These are phyloP conservation scores for Malurus splendens DNA, from an alignment of 2,797 vertebrate genomes.

Conservation along the genomic window DNA sequence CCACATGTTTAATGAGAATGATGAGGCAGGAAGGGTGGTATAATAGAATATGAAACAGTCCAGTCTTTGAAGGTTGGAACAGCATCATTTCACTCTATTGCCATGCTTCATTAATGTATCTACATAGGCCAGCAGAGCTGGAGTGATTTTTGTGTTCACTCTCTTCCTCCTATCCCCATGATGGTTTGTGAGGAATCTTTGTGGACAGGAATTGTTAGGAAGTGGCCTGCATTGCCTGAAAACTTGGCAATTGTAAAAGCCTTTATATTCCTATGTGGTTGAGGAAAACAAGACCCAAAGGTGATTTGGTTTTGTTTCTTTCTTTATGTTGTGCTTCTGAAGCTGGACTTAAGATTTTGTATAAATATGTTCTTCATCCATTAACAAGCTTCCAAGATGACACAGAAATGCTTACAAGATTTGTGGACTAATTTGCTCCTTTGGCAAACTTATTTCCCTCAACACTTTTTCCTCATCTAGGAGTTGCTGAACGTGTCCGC, in stretches of 20 bases:
- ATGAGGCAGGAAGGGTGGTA: neutral
- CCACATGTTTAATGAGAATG: neutral
- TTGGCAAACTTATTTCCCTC: neutral
- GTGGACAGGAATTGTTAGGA: neutral
- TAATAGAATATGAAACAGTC: neutral
- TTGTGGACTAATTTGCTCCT: neutral
- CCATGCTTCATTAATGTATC: neutral
- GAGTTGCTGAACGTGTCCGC: neutral
- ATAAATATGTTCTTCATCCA: neutral
- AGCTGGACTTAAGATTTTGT: neutral
- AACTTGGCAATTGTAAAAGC: neutral
- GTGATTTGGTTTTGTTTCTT: neutral
- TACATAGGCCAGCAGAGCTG: neutral
- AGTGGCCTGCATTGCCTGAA: neutral
- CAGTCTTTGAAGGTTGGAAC: neutral
- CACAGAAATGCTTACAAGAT: neutral
- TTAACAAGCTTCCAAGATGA: neutral
- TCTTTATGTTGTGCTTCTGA: neutral
- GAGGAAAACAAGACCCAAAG: neutral
- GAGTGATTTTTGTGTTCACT: neutral
- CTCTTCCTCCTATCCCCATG: fast-evolving
- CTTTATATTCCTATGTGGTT: neutral
- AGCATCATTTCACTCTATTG: neutral
- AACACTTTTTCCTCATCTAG: neutral
- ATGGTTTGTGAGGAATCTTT: neutral